phyloP scores from a whole-genome alignment of 2,113 vertebrate genomes.

The Sminthopsis crassicaudata region DNA sequence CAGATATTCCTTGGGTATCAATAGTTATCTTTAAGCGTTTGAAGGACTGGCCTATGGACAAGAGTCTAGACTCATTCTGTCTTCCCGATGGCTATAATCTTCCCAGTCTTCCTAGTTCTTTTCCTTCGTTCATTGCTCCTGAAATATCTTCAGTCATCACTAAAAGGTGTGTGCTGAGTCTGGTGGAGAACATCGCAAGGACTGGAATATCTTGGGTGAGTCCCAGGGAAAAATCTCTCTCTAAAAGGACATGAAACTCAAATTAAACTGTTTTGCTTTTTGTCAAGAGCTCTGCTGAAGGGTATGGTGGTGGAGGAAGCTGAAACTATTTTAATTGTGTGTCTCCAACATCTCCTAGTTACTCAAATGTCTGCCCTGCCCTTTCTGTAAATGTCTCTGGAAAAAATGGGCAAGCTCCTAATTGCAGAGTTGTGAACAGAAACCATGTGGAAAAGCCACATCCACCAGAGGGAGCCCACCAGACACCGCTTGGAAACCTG shows the following conservation, averaged over 20 bases:
- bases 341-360: background rate
- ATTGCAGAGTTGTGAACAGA: background rate
- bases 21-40: background rate
- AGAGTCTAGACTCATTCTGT: background rate
- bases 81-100: background rate
- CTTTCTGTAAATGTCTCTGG: background rate
- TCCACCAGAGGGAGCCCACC: background rate
- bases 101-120: background rate
- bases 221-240: background rate
- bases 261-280: background rate
- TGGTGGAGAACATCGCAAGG: background rate
- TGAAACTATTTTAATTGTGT: background rate
- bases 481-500: background rate
- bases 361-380: background rate
- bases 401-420: background rate
- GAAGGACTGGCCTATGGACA: background rate
- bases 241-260: background rate
- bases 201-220: background rate
- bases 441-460: background rate
- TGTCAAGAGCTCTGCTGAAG: background rate
- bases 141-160: background rate
- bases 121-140: no score
- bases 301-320: background rate
- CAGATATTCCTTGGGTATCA: background rate
- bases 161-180: background rate